These are phyloP conservation scores for Pseudorasbora parva DNA, from an alignment of 2,113 vertebrate genomes.

Conservation along the genomic window DNA sequence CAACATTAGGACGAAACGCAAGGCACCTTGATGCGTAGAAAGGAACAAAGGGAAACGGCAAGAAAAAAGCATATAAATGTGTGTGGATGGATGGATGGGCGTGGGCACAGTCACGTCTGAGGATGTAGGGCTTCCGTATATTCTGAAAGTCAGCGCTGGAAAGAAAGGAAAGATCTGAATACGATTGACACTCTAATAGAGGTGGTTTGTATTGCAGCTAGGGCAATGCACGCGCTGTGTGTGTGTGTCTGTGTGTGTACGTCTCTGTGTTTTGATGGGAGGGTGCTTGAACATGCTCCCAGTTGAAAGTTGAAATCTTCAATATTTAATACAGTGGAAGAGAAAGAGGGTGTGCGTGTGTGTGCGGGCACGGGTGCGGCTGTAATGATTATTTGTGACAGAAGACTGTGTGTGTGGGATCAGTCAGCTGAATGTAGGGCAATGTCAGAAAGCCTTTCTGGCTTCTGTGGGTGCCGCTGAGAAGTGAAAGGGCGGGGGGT, in stretches of 20 bases:
- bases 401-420: slow-evolving; percentile 58
- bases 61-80: slow-evolving; percentile 39
- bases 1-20: slow-evolving; percentile 42
- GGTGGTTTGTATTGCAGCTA: slow-evolving; percentile 44
- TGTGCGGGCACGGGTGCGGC: slow-evolving; percentile 22
- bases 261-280: slow-evolving; percentile 55
- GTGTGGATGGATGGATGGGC: slow-evolving; percentile 32
- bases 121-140: slow-evolving; percentile 35
- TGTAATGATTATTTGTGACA: slow-evolving; percentile 63
- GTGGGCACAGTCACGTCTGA: slow-evolving; percentile 15
- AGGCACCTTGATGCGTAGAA: slow-evolving; percentile 35
- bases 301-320: slow-evolving; percentile 66
- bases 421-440: slow-evolving; percentile 64
- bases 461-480: slow-evolving; percentile 28
- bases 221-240: background rate
- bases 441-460: slow-evolving; percentile 50
- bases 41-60: slow-evolving; percentile 53
- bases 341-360: background rate
- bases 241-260: slow-evolving; percentile 13
- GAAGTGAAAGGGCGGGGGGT: slow-evolving; percentile 4
- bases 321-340: slow-evolving; percentile 63
- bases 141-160: slow-evolving; percentile 39
- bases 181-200: slow-evolving; percentile 56
- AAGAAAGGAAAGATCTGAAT: slow-evolving; percentile 45
- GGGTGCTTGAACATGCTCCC: slow-evolving; percentile 59